phyloP scores from a whole-genome alignment of 2,888 invertebrate species.

The Metacarcinus magister region DNA sequence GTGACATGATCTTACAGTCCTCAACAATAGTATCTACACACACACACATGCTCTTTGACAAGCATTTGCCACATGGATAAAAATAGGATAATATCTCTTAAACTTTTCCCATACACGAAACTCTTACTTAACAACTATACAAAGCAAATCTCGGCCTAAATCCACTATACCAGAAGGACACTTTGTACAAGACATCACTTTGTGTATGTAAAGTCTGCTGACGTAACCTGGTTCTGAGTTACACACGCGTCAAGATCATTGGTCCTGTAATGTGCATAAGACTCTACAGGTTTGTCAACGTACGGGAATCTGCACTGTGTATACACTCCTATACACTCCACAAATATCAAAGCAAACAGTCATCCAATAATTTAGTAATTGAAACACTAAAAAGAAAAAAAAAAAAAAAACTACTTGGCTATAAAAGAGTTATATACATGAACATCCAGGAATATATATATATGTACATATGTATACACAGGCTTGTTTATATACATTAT shows the following conservation, averaged over 20 bases:
- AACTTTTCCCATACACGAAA: conserved; percentile 28
- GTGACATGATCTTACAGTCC: conserved; percentile 49
- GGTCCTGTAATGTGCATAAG: not conserved
- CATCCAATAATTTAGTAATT: conserved; percentile 32
- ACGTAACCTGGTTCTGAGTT: not conserved
- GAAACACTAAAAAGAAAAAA: not conserved
- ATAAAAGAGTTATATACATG: conserved; percentile 42
- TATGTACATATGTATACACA: conserved; percentile 71
- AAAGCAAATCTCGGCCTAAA: conserved; percentile 7
- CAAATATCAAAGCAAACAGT: not conserved
- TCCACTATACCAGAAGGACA: conserved; percentile 48
- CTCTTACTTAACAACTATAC: conserved; percentile 31
- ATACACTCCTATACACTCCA: not conserved
- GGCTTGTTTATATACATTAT: conserved; percentile 63
- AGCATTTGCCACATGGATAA: conserved; percentile 45
- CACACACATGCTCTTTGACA: conserved; percentile 43
- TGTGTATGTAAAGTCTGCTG: conserved; percentile 28
- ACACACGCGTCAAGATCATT: not conserved
- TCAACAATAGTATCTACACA: conserved; percentile 16
- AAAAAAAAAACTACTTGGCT: not conserved
- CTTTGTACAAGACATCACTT: conserved; percentile 57
- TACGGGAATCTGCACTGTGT: not conserved
- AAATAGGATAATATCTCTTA: conserved; percentile 31
- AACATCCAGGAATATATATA: conserved; percentile 68
- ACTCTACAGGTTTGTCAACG: not conserved